These are phyloP conservation scores for Globodera ellingtonae DNA, from an alignment of 1,140 invertebrate species.

Conservation along the genomic window DNA sequence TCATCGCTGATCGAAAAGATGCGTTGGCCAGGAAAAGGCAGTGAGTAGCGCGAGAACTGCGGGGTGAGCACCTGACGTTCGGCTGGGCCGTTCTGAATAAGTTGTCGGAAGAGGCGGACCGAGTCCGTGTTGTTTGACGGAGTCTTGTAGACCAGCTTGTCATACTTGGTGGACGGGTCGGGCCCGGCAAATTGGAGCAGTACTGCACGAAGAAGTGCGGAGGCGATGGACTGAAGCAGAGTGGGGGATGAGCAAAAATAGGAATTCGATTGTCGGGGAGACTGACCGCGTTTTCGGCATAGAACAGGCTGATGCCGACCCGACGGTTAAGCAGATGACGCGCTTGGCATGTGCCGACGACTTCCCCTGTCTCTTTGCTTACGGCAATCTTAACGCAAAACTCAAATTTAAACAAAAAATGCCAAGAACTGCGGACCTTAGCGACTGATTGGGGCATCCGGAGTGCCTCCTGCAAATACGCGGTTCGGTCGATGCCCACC, in stretches of 20 bases:
- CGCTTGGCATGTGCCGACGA: slow-evolving; percentile 1
- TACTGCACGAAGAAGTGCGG: not conserved
- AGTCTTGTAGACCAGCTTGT: not conserved
- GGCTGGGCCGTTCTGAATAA: not conserved
- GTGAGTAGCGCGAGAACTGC: not conserved
- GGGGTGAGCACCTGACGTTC: not conserved
- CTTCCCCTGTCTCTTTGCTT: not conserved
- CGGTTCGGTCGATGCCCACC: not conserved
- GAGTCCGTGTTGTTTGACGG: slow-evolving; percentile 11
- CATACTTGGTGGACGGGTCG: not conserved
- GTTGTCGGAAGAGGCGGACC: not conserved
- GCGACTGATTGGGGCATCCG: not conserved
- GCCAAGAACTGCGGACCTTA: not conserved
- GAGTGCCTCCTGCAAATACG: not conserved
- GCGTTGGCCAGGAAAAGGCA: not conserved
- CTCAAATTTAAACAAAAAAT: not conserved
- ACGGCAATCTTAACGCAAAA: not conserved
- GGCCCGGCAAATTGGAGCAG: not conserved
- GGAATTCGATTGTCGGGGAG: not conserved
- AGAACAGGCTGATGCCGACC: not conserved
- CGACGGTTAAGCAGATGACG: not conserved
- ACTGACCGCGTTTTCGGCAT: not conserved
- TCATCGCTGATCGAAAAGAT: slow-evolving; percentile 3
- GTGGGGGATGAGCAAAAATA: not conserved
- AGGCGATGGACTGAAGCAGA: not conserved